Evolutionary conservation across 1,140 invertebrate genomes (phyloP).

Genomic region (Camponotus pennsylvanicus): DNA sequence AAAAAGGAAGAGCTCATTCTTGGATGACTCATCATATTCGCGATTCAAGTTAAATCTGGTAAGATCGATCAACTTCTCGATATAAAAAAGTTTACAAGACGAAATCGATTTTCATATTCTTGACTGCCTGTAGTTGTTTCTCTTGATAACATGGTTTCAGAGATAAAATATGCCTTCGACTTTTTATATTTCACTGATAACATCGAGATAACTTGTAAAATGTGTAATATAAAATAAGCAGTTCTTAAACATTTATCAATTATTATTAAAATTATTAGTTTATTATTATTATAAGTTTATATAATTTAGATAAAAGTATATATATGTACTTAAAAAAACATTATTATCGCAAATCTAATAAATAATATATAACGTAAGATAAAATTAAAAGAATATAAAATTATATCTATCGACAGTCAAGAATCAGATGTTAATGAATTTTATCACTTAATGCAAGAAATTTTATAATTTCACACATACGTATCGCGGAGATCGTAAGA

Average conservation of each 20-base stretch:
- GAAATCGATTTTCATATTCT: background rate
- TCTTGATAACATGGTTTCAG: background rate
- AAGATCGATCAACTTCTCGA: slow-evolving; percentile 8
- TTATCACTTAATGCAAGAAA: slow-evolving; percentile 13
- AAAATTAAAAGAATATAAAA: background rate
- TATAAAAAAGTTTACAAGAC: background rate
- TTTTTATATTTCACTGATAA: background rate
- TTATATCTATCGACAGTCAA: background rate
- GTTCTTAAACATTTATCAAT: background rate
- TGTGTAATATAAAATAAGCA: background rate
- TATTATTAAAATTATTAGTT: background rate
- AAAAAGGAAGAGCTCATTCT: slow-evolving; percentile 49
- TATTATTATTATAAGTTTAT: background rate
- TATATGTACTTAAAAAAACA: background rate
- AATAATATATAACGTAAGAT: background rate
- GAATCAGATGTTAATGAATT: background rate
- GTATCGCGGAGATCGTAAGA: slow-evolving; percentile 37
- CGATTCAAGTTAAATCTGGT: slow-evolving; percentile 18
- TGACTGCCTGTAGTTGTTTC: background rate
- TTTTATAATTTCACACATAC: slow-evolving; percentile 20
- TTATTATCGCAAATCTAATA: no score
- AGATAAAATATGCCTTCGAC: background rate
- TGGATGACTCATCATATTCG: slow-evolving; percentile 1
- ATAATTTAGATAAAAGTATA: background rate
- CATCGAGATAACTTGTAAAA: background rate